Evolutionary conservation across 2,888 invertebrate genomes (phyloP).

Genomic region (Minunthozetes semirufus): DNA sequence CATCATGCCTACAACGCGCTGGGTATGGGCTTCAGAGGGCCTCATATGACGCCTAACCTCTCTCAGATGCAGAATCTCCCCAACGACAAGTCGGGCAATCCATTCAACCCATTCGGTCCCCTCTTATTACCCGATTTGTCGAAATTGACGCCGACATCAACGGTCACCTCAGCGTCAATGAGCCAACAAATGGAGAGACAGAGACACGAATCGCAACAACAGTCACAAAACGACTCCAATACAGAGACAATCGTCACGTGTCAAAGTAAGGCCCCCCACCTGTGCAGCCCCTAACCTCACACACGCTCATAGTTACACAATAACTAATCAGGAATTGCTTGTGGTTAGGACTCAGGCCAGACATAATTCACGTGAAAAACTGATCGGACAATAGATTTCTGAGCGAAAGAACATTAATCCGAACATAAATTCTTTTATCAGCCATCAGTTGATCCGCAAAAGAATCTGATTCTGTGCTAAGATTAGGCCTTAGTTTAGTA

Average conservation of each 20-base stretch:
- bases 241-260: conserved; percentile 40
- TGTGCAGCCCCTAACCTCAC: not conserved
- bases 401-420: not conserved
- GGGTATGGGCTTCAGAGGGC: conserved; percentile 23
- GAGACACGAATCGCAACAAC: conserved; percentile 11
- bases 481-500: too few relatives aligned
- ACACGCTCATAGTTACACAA: not conserved
- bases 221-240: not conserved
- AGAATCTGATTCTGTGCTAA: too few relatives aligned
- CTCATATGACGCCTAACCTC: conserved; percentile 9
- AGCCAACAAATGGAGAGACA: conserved; percentile 3
- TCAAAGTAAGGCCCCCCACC: conserved; percentile 38
- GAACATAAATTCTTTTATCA: not conserved
- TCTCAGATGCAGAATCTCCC: not conserved
- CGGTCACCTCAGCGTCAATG: conserved; percentile 9
- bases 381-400: conserved; percentile 2
- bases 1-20: conserved; percentile 19
- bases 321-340: not conserved
- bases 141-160: conserved; percentile 25
- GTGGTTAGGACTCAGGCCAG: too few relatives aligned
- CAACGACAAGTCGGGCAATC: not conserved
- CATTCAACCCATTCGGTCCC: conserved; percentile 9
- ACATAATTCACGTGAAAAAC: not conserved
- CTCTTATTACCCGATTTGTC: conserved; percentile 20
- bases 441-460: too few relatives aligned